Base-by-base conservation (phyloP, 2,113 vertebrate species). In the Pluvialis apricaria region DNA sequence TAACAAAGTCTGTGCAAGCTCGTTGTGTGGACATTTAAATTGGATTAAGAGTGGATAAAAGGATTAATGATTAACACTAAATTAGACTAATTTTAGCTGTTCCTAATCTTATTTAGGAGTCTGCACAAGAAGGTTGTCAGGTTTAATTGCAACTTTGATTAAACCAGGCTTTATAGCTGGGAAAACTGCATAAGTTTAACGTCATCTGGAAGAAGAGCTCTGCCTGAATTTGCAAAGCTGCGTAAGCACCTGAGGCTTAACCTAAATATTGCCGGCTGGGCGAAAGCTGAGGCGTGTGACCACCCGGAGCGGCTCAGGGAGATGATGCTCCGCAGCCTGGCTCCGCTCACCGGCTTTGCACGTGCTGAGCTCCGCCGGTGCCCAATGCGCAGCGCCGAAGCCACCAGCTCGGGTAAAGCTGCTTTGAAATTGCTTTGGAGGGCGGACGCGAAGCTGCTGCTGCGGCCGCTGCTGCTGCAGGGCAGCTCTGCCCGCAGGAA, bases 41-140 rank as follows among this genome's bases (percentile, higher is more conserved):
- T 92, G 91, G 94, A 96, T 97, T 94, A 92, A 61, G 54, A 5
- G 78, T 40, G 73, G 92, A 54, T 95, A 80, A 91, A 94, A 69
- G 68, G 86, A 95, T 94, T 94, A 94, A 97, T 94, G 94, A 86
- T 85, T 95, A 91, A 85, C 73, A 51, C 72, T 77, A 91, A 97
- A 97, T 96, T 94, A 95, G 86, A 87, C 97, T 96, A 95, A 96
- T 97, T 96, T 97, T 97, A 97, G 95, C 86, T 19, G 81, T 45
- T 92, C 61, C 49, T 91, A 85, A 94, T 94, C 95, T 92, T 60
- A 83, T 82, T 95, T 66, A 42, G 49, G 86, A 79, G 92, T 44
- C 94, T 71, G 61, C 58, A 73, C 26, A 49, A 65, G 92, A 88
- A 69, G 28, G n/a, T 54, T 94, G 91, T 82, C 92, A 65, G 86